Percentiles rank a stretch among this genome's conserved stretches.
phyloP scores from a whole-genome alignment of 2,888 invertebrate genomes.

The Villa cingulata region DNA sequence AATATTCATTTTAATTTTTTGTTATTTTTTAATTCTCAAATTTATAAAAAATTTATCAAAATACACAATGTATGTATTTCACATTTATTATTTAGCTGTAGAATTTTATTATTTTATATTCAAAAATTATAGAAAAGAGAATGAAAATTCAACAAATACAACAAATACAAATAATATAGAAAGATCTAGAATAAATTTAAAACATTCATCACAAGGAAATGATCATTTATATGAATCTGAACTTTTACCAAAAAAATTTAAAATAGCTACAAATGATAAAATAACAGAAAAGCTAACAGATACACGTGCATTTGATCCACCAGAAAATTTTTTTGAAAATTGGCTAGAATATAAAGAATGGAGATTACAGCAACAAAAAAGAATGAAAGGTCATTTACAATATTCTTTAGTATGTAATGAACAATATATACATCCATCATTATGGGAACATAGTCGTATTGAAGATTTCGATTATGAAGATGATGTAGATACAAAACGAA shows the following conservation, averaged over 20 bases:
- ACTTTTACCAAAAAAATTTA: slow-evolving; percentile 23
- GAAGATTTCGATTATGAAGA: slow-evolving; percentile 27
- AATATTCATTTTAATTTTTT: no score
- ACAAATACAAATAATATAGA: neutral
- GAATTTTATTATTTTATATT: no score
- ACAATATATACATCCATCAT: slow-evolving; percentile 23
- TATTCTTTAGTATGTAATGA: slow-evolving; percentile 14
- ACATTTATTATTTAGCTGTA: no score
- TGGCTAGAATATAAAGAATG: slow-evolving; percentile 11
- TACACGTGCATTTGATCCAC: slow-evolving; percentile 6
- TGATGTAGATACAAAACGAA: slow-evolving; percentile 28
- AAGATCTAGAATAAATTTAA: neutral
- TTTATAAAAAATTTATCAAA: no score
- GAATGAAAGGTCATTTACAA: slow-evolving; percentile 8
- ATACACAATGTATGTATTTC: no score
- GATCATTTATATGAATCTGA: slow-evolving; percentile 22
- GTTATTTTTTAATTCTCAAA: no score
- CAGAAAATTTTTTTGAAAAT: slow-evolving; percentile 8
- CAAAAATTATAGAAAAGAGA: no score
- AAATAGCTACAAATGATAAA: slow-evolving; percentile 21
- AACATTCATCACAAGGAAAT: slow-evolving; percentile 20
- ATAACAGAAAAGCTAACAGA: slow-evolving; percentile 7
- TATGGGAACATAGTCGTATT: slow-evolving; percentile 26
- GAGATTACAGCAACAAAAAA: slow-evolving; percentile 8
- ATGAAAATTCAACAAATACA: neutral